Conservation (phyloP, 2,888 invertebrate genomes). For the Priocnemis perturbator region DNA sequence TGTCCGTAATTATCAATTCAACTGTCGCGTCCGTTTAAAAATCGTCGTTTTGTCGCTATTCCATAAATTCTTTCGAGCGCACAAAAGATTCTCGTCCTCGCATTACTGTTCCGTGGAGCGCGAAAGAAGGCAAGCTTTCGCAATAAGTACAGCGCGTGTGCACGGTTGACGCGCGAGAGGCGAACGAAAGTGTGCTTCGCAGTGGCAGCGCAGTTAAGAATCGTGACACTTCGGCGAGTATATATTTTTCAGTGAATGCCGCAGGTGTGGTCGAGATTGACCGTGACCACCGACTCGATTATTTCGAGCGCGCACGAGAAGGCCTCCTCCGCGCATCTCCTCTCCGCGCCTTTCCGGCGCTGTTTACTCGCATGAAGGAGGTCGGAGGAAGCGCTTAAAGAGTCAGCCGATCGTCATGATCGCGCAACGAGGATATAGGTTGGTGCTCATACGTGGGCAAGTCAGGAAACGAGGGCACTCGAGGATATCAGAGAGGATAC, state of each 20-base stretch:
- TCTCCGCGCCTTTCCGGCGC: constrained; percentile 59
- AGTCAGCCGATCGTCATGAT: constrained; percentile 39
- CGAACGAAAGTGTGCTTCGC: no score
- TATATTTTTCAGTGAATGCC: not conserved
- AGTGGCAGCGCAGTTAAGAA: no score
- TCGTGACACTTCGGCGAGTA: no score
- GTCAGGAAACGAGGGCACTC: constrained; percentile 72
- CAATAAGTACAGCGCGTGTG: no score
- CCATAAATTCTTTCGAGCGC: no score
- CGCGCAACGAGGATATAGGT: constrained; percentile 46
- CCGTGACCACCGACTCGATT: constrained; percentile 48
- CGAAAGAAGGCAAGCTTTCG: no score
- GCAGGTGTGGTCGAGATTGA: constrained; percentile 46
- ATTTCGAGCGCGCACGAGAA: constrained; percentile 36
- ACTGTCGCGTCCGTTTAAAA: no score
- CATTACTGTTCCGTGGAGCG: no score
- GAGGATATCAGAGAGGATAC: constrained; percentile 64
- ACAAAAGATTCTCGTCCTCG: no score
- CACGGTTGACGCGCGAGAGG: no score
- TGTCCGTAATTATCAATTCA: no score
- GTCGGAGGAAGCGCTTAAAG: constrained; percentile 47
- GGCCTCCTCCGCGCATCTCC: constrained; percentile 49
- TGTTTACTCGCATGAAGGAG: constrained; percentile 46
- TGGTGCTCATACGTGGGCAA: constrained; percentile 62
- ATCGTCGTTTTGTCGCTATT: no score